phyloP scores from a whole-genome alignment of 1,140 invertebrate species.

The Thaumetopoea pityocampa region DNA sequence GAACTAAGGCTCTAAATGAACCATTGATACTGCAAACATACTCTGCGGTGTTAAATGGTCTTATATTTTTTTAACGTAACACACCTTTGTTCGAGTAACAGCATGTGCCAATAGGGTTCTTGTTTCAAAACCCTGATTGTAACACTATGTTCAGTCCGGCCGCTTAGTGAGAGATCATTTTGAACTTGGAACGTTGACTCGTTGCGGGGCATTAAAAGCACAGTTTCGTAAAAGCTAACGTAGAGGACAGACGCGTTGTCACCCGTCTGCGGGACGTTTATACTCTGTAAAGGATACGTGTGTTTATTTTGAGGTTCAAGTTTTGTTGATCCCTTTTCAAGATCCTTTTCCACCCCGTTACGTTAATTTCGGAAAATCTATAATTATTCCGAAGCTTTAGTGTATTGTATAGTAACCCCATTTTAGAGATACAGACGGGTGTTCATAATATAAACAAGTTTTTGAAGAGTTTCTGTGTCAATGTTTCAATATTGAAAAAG shows the following conservation, averaged over 20 bases:
- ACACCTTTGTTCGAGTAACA: constrained; percentile 6
- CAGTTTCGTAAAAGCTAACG: constrained; percentile 40
- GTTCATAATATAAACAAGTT: constrained; percentile 38
- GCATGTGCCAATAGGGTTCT: constrained; percentile 5
- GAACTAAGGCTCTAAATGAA: no score
- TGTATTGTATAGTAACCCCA: constrained; percentile 28
- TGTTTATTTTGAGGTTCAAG: constrained; percentile 51
- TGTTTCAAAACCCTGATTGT: constrained; percentile 17
- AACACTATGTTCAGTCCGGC: constrained; percentile 7
- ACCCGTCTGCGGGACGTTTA: constrained; percentile 29
- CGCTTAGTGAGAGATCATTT: constrained; percentile 13
- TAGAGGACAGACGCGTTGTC: constrained; percentile 32
- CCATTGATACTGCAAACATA: no score
- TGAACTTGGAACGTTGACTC: constrained; percentile 27
- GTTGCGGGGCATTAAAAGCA: constrained; percentile 30
- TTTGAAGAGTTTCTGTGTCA: constrained; percentile 24
- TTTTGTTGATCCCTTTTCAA: constrained; percentile 54
- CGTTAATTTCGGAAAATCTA: constrained; percentile 35
- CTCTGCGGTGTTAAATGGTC: neutral
- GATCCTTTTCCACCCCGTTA: constrained; percentile 41
- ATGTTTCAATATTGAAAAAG: constrained; percentile 18
- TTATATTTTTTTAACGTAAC: neutral
- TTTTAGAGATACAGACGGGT: constrained; percentile 27
- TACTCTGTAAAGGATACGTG: constrained; percentile 42
- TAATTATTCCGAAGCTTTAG: constrained; percentile 16